Conservation (phyloP, 2,797 vertebrate genomes). For the Sphaeramia orbicularis region DNA sequence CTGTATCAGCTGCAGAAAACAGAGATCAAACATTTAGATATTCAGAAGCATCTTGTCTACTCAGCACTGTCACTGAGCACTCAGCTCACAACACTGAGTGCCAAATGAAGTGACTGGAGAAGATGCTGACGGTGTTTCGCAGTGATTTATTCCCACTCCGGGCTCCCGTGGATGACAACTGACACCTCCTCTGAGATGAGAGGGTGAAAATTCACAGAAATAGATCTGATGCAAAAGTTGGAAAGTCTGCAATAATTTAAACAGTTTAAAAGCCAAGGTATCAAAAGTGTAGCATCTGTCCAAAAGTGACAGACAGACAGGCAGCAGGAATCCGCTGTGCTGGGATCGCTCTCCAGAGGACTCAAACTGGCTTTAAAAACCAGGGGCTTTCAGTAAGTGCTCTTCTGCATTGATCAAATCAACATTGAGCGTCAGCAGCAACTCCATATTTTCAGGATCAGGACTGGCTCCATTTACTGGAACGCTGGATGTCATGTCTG, state of each 20-base stretch:
- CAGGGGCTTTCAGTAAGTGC: constrained; percentile 56
- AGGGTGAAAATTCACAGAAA: constrained; percentile 26
- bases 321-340: neutral
- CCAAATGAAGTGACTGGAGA: constrained; percentile 48
- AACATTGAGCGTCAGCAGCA: constrained; percentile 48
- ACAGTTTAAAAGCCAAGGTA: neutral
- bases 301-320: constrained; percentile 31
- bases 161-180: constrained; percentile 55
- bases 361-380: constrained; percentile 46
- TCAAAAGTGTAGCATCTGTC: neutral
- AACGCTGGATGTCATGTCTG: constrained; percentile 32
- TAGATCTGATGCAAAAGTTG: constrained; percentile 23
- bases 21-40: constrained; percentile 62
- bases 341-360: constrained; percentile 16
- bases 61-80: constrained; percentile 52
- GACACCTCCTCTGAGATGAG: constrained; percentile 57
- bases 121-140: constrained; percentile 66
- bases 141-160: constrained; percentile 50
- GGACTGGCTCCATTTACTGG: constrained; percentile 42
- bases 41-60: constrained; percentile 31
- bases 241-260: constrained; percentile 33
- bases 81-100: constrained; percentile 26
- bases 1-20: constrained; percentile 90
- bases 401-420: constrained; percentile 69
- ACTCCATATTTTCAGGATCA: constrained; percentile 29